Conservation (phyloP, 2,888 invertebrate genomes). For the Drosophila multiciliata region DNA sequence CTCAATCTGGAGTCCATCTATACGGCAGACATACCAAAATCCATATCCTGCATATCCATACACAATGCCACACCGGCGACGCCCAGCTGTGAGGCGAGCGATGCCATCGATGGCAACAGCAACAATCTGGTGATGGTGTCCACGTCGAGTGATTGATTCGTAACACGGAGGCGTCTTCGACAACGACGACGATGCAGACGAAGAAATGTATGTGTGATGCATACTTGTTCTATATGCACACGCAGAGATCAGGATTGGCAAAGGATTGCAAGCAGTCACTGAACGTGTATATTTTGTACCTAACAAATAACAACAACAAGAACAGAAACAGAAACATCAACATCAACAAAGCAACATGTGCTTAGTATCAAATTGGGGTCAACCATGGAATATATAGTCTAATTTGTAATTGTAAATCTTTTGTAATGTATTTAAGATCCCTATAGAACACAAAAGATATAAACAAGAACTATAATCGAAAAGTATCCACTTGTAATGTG, state of each 20-base stretch:
- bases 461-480: slow-evolving; percentile 25
- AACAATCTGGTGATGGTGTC: slow-evolving; percentile 47
- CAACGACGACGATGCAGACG: slow-evolving; percentile 6
- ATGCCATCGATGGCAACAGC: slow-evolving; percentile 41
- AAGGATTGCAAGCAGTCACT: not conserved
- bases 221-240: slow-evolving; percentile 43
- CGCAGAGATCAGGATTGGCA: slow-evolving; percentile 21
- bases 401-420: slow-evolving; percentile 52
- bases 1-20: slow-evolving; percentile 79
- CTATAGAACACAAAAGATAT: slow-evolving; percentile 6
- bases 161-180: slow-evolving; percentile 24
- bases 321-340: not conserved
- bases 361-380: slow-evolving; percentile 30
- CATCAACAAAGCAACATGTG: slow-evolving; percentile 10
- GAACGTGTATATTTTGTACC: slow-evolving; percentile 58
- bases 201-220: slow-evolving; percentile 43
- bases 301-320: slow-evolving; percentile 28
- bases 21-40: slow-evolving; percentile 77
- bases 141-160: slow-evolving; percentile 61
- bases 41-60: slow-evolving; percentile 82
- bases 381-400: slow-evolving; percentile 39
- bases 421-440: slow-evolving; percentile 44
- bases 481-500: slow-evolving; percentile 44
- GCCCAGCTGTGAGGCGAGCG: slow-evolving; percentile 56
- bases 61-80: slow-evolving; percentile 69